Conservation (phyloP, 2,888 invertebrate genomes). For the Trichacis sp. region DNA sequence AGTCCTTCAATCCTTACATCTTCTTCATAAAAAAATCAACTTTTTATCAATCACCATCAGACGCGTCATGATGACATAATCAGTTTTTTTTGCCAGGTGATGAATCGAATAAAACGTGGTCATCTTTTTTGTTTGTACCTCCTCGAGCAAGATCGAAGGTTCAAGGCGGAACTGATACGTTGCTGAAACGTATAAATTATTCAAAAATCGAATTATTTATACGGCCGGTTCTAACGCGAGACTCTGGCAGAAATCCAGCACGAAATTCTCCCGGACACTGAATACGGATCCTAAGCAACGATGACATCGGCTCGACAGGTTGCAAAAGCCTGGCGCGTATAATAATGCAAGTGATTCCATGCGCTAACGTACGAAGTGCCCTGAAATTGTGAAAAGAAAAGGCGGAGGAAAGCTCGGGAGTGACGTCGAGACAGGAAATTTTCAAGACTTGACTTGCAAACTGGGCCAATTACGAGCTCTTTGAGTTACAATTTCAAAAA, state of each 20-base stretch:
- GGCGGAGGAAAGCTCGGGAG: not conserved
- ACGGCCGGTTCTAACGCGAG: conserved; percentile 31
- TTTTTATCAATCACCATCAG: too few species aligned
- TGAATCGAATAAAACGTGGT: too few species aligned
- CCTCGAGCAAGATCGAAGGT: too few species aligned
- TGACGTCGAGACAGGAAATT: not conserved
- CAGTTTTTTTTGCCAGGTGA: too few species aligned
- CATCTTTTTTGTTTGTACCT: too few species aligned
- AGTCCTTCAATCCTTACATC: too few species aligned
- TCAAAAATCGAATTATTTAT: conserved; percentile 41
- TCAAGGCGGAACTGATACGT: too few species aligned
- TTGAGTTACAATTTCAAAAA: not conserved
- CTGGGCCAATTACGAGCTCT: conserved; percentile 6
- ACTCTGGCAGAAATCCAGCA: conserved; percentile 35
- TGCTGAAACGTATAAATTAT: conserved; percentile 31
- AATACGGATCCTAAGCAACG: conserved; percentile 30
- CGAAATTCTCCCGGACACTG: conserved; percentile 38
- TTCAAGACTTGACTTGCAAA: not conserved
- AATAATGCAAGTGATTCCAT: conserved; percentile 19
- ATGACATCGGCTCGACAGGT: conserved; percentile 36
- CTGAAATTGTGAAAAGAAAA: conserved; percentile 3
- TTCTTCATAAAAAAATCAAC: too few species aligned
- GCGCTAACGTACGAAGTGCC: conserved; percentile 8
- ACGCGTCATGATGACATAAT: too few species aligned
- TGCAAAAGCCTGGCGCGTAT: conserved; percentile 29